Percentiles rank a stretch among this genome's conserved stretches.
Evolutionary conservation across 1,140 invertebrate species (phyloP).

Genomic region (Leptinotarsa defecta): DNA sequence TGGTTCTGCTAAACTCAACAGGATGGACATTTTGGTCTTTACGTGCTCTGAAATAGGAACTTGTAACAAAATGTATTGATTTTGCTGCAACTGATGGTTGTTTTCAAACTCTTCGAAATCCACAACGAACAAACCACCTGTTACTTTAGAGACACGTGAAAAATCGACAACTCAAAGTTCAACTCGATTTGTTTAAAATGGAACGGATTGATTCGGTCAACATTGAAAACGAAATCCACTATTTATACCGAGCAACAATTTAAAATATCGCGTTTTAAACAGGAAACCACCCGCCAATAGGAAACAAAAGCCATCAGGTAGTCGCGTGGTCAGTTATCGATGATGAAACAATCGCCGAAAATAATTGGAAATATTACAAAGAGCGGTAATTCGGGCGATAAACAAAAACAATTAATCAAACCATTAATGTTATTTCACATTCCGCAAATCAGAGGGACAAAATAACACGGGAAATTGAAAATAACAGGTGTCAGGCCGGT

Average conservation of each 20-base stretch:
- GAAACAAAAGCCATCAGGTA: conserved; percentile 23
- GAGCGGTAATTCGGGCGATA: conserved; percentile 48
- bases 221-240: background rate
- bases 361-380: conserved; percentile 50
- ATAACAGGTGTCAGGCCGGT: conserved; percentile 48
- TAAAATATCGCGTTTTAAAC: conserved; percentile 20
- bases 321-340: background rate
- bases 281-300: conserved; percentile 11
- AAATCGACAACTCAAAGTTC: no score
- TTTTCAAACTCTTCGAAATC: no score
- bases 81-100: no score
- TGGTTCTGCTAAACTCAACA: no score
- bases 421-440: conserved; percentile 45
- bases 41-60: no score
- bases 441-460: conserved; percentile 41
- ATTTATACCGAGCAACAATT: background rate
- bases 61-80: no score
- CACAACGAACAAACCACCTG: no score
- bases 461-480: conserved; percentile 50
- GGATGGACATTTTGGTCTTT: no score
- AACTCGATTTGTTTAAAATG: background rate
- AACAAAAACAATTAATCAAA: conserved; percentile 53
- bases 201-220: background rate
- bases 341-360: conserved; percentile 42
- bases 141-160: no score